Conservation (phyloP, 2,113 vertebrate genomes). For the rabbit (Oryctolagus cuniculus) region DNA sequence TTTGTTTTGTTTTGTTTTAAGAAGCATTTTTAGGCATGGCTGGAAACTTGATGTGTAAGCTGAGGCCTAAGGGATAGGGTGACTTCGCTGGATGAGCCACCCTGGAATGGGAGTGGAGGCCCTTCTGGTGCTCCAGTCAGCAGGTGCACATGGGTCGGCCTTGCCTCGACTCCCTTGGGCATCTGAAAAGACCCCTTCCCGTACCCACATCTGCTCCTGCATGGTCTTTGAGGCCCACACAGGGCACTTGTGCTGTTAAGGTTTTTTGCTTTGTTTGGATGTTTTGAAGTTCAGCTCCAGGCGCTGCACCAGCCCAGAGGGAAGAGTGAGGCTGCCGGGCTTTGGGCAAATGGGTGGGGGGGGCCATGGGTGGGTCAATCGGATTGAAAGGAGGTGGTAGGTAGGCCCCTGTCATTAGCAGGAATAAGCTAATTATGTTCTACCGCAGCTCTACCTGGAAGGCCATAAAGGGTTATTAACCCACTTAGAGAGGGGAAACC, state of each 20-base stretch:
- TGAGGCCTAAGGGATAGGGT: neutral
- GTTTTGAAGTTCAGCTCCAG: neutral
- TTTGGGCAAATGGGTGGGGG: neutral
- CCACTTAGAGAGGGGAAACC: conserved; percentile 61
- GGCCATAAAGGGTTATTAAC: conserved; percentile 60
- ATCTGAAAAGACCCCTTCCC: neutral
- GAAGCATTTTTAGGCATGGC: neutral
- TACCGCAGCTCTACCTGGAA: neutral
- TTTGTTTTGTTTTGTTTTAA: neutral
- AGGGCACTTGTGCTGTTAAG: neutral
- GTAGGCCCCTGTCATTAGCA: conserved; percentile 65
- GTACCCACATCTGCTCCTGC: neutral
- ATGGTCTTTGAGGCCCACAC: neutral
- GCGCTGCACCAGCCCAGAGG: neutral
- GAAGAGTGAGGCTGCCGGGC: neutral
- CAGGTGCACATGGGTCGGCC: neutral
- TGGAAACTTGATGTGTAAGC: neutral
- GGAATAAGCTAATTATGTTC: conserved; percentile 62
- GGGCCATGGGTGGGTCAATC: neutral
- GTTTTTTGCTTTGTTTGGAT: neutral
- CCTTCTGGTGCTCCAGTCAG: neutral
- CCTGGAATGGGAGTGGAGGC: neutral
- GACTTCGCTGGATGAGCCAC: neutral
- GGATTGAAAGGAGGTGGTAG: conserved; percentile 22
- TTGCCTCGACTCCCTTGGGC: no score